Evolutionary conservation across 1,140 invertebrate genomes (phyloP).

Genomic region (Littorina saxatilis): DNA sequence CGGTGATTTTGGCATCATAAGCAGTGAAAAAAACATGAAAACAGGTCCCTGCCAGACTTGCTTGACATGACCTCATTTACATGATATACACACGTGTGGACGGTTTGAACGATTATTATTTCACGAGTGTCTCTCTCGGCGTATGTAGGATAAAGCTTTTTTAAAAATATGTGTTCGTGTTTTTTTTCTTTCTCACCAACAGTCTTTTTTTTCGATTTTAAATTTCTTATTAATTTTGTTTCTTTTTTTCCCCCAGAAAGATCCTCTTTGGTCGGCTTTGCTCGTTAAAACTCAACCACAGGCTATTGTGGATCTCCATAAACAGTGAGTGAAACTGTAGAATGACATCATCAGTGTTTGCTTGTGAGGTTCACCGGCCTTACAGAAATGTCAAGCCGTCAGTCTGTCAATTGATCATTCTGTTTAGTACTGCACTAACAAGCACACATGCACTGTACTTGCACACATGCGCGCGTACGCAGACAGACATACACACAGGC

Average conservation of each 20-base stretch:
- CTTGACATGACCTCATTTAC: no score
- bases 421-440: neutral
- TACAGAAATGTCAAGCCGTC: neutral
- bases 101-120: no score
- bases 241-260: conserved; percentile 58
- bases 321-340: conserved; percentile 79
- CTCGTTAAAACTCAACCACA: conserved; percentile 84
- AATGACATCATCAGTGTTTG: neutral
- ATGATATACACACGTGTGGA: no score
- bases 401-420: neutral
- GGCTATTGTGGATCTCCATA: conserved; percentile 85
- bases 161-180: no score
- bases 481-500: no score
- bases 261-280: conserved; percentile 88
- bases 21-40: no score
- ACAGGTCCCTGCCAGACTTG: no score
- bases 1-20: no score
- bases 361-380: neutral
- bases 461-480: neutral
- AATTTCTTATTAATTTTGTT: neutral
- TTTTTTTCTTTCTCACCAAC: no score
- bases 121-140: no score
- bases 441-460: neutral
- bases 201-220: neutral
- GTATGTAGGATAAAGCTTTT: no score